These are phyloP conservation scores for Pilophorus perplexus DNA, from an alignment of 2,888 invertebrate genomes.

Conservation along the genomic window DNA sequence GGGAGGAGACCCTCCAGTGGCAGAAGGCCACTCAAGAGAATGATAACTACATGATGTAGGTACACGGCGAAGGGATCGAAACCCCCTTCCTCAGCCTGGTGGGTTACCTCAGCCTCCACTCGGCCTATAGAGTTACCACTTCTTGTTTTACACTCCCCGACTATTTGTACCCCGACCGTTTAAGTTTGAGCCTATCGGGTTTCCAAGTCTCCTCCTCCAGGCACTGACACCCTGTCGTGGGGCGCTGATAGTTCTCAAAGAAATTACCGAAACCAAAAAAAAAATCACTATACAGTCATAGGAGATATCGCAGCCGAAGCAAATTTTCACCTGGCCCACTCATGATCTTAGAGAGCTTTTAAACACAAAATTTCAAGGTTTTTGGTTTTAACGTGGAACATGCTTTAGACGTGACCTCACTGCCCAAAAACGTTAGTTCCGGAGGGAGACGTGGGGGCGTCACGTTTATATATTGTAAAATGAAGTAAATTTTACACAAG, in stretches of 20 bases:
- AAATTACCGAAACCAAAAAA: not conserved
- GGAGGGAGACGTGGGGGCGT: no score
- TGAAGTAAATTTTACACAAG: no score
- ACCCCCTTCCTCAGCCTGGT: not conserved
- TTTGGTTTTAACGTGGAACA: no score
- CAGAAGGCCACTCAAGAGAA: constrained; percentile 21
- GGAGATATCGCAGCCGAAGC: no score
- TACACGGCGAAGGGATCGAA: constrained; percentile 19
- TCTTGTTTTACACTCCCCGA: constrained; percentile 39
- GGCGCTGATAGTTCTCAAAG: constrained; percentile 4
- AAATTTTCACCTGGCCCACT: no score
- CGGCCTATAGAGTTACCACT: constrained; percentile 35
- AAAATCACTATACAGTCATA: no score
- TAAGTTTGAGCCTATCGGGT: constrained; percentile 20
- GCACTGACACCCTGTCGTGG: not conserved
- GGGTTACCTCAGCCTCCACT: no score
- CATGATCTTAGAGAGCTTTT: no score
- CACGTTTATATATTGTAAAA: no score
- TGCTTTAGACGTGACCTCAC: no score
- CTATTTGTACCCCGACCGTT: constrained; percentile 31
- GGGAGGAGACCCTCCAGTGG: constrained; percentile 10
- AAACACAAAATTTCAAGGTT: no score
- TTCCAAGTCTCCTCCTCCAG: constrained; percentile 1
- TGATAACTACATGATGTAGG: constrained; percentile 34
- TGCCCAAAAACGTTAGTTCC: no score